A percentile compares a stretch with the other conserved stretches of the same genome.
Evolutionary conservation across 2,113 vertebrate species (phyloP).

Genomic region (Orycteropus afer): DNA sequence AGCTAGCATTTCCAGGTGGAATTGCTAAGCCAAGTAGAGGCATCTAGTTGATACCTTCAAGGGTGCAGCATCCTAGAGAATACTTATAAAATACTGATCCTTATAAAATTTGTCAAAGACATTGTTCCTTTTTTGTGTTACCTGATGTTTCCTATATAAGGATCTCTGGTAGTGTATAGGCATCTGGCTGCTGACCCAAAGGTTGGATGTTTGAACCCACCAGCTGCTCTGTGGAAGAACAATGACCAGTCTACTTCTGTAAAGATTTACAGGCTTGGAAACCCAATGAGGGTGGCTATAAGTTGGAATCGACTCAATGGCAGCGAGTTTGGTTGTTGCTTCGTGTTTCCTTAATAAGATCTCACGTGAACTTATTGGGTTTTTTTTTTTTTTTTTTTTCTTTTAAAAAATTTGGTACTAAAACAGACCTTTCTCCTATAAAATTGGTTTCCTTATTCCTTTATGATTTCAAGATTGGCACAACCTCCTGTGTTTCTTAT

Average conservation of each 20-base stretch:
- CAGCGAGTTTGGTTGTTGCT: too few relatives aligned
- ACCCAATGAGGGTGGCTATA: too few relatives aligned
- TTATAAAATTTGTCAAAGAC: conserved; percentile 9
- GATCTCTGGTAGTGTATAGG: too few relatives aligned
- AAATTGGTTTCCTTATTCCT: not conserved
- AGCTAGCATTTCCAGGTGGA: not conserved
- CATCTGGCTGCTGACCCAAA: too few relatives aligned
- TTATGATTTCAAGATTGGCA: not conserved
- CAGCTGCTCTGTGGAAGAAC: too few relatives aligned
- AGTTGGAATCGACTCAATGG: too few relatives aligned
- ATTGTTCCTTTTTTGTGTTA: not conserved
- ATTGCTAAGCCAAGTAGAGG: not conserved
- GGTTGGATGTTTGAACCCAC: too few relatives aligned
- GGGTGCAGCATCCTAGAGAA: not conserved
- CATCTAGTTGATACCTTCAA: not conserved
- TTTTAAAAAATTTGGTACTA: not conserved
- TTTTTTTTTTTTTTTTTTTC: not conserved
- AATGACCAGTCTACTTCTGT: too few relatives aligned
- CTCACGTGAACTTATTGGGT: not conserved
- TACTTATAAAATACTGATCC: not conserved
- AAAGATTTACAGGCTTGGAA: too few relatives aligned
- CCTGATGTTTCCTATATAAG: not conserved
- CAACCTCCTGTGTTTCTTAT: not conserved
- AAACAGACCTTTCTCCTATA: not conserved
- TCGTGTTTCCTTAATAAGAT: not conserved